Conservation (phyloP, 2,888 invertebrate genomes). For the Drosophila pegasa region DNA sequence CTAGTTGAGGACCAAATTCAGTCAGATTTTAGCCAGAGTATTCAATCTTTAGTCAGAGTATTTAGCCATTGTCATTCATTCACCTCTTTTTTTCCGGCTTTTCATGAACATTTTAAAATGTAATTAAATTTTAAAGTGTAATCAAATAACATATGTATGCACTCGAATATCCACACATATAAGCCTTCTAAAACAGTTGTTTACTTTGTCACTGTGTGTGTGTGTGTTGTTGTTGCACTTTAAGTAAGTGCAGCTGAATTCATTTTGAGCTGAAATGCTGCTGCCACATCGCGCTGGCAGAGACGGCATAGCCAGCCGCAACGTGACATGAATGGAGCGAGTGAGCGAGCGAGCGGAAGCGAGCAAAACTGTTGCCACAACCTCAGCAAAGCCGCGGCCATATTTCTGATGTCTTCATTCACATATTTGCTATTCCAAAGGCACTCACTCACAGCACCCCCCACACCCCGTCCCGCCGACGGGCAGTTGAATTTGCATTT, state of each 20-base stretch:
- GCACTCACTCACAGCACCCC: slow-evolving; percentile 8
- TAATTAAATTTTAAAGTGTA: slow-evolving; percentile 13
- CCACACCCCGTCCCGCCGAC: no score
- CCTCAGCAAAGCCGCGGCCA: slow-evolving; percentile 28
- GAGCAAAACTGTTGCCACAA: slow-evolving; percentile 24
- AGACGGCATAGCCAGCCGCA: slow-evolving; percentile 15
- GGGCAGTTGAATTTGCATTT: slow-evolving; percentile 24
- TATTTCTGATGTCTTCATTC: slow-evolving; percentile 31
- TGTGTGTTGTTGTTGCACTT: slow-evolving; percentile 17
- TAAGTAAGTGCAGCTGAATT: slow-evolving; percentile 30
- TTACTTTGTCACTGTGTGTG: slow-evolving; percentile 8
- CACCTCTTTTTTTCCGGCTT: not conserved
- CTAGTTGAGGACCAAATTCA: no score
- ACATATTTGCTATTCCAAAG: slow-evolving; percentile 25
- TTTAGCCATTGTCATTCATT: not conserved
- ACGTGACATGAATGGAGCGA: slow-evolving; percentile 32
- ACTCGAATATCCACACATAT: not conserved
- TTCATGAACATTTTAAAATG: slow-evolving; percentile 6
- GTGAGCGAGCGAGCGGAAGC: slow-evolving; percentile 4
- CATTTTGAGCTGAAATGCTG: slow-evolving; percentile 20
- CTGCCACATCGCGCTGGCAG: slow-evolving; percentile 10
- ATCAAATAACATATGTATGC: slow-evolving; percentile 7
- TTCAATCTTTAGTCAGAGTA: not conserved
- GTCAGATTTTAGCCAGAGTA: no score
- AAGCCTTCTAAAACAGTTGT: not conserved